Percentiles rank a stretch among this genome's conserved stretches.
phyloP scores from a whole-genome alignment of 1,140 invertebrate species.

The Spodoptera frugiperda region DNA sequence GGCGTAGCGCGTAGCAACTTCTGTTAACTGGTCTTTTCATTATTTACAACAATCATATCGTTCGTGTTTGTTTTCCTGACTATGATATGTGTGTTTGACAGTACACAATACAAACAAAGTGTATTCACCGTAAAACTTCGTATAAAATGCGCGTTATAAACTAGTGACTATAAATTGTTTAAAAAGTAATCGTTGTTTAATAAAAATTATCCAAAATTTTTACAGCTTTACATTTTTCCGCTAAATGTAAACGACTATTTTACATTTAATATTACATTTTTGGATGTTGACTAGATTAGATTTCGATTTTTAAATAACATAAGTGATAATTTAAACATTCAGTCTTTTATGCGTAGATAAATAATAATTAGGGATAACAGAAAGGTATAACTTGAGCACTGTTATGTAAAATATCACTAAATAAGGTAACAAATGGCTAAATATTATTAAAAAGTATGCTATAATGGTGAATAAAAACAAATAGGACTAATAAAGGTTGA shows the following conservation, averaged over 20 bases:
- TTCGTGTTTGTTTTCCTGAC: not conserved
- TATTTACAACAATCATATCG: not conserved
- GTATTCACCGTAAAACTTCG: conserved; percentile 55
- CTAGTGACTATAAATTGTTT: conserved; percentile 60
- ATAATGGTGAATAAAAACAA: conserved; percentile 25
- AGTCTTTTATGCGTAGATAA: conserved; percentile 62
- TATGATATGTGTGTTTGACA: not conserved
- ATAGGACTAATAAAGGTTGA: conserved; percentile 3
- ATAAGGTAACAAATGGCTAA: conserved; percentile 35
- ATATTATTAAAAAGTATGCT: conserved; percentile 31
- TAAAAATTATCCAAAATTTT: conserved; percentile 62
- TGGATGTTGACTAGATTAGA: conserved; percentile 44
- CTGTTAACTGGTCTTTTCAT: no score
- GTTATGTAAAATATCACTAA: conserved; percentile 40
- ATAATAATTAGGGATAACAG: conserved; percentile 45
- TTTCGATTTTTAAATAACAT: conserved; percentile 43
- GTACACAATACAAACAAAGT: conserved; percentile 14
- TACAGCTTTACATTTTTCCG: conserved; percentile 62
- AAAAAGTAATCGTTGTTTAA: conserved; percentile 64
- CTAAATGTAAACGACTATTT: conserved; percentile 44
- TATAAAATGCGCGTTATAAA: conserved; percentile 68
- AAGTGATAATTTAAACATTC: conserved; percentile 59
- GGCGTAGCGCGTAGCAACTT: not conserved
- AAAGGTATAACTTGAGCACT: conserved; percentile 37
- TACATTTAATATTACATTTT: conserved; percentile 49